Evolutionary conservation across 2,797 vertebrate genomes (phyloP).

Genomic region (Thaleichthys pacificus): DNA sequence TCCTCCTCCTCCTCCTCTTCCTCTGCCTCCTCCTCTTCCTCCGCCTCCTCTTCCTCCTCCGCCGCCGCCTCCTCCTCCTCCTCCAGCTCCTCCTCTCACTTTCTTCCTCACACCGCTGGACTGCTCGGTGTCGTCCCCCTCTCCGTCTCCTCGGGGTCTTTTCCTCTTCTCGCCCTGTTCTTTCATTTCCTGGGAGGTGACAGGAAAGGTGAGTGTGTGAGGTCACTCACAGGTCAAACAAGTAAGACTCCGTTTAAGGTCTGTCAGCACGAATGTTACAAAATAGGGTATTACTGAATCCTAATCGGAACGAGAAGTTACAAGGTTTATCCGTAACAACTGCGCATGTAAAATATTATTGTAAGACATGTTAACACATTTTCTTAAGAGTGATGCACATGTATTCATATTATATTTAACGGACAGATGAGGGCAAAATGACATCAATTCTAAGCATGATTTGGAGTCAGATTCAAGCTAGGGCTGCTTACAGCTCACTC

Average conservation of each 20-base stretch:
- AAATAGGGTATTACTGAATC: too few relatives aligned
- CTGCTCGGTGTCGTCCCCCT: conserved; percentile 73
- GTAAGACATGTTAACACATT: background rate
- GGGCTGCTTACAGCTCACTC: too few relatives aligned
- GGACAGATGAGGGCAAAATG: too few relatives aligned
- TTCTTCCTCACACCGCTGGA: conserved; percentile 77
- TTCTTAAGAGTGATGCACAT: too few relatives aligned
- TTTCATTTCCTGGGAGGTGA: conserved; percentile 83
- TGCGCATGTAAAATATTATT: background rate
- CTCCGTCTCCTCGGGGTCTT: conserved; percentile 71
- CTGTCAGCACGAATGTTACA: too few relatives aligned
- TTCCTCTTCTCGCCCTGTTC: conserved; percentile 91
- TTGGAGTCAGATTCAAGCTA: too few relatives aligned
- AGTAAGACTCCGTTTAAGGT: too few relatives aligned
- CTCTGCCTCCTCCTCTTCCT: conserved; percentile 49
- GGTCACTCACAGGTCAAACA: background rate
- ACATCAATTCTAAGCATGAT: too few relatives aligned
- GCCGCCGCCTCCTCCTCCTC: conserved; percentile 45
- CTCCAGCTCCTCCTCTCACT: conserved; percentile 48
- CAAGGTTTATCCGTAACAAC: background rate
- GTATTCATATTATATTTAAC: too few relatives aligned
- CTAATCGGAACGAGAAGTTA: too few relatives aligned
- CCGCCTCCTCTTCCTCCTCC: conserved; percentile 53
- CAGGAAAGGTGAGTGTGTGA: conserved; percentile 10
- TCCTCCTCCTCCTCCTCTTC: conserved; percentile 58